phyloP scores from a whole-genome alignment of 2,888 invertebrate species.

The Gisinianus flammeolus region DNA sequence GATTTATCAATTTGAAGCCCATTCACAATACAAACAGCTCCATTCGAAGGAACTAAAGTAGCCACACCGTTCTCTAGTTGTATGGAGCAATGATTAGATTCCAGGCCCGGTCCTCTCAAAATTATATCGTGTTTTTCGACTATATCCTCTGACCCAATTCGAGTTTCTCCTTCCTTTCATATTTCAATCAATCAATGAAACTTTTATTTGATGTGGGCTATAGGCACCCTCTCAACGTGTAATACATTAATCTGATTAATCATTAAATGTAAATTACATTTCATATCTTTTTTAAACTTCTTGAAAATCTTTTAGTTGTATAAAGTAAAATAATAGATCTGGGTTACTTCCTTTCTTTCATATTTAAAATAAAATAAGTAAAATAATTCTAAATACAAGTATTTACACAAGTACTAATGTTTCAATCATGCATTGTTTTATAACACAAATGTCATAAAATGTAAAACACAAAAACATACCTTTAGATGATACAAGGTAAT shows the following conservation, averaged over 20 bases:
- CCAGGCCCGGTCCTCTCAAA: conserved; percentile 75
- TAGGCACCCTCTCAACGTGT: no score
- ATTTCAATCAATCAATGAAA: conserved; percentile 43
- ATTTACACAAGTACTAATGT: no score
- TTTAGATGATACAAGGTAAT: conserved; percentile 89
- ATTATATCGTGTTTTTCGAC: conserved; percentile 76
- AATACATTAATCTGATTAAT: no score
- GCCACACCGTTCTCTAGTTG: conserved; percentile 74
- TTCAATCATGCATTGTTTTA: no score
- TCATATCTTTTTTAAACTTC: no score
- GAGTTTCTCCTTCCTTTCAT: conserved; percentile 83
- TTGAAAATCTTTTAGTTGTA: no score
- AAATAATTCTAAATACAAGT: no score
- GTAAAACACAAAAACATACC: no score
- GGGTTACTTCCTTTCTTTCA: no score
- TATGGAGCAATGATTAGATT: conserved; percentile 79
- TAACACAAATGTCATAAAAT: no score
- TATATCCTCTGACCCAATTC: conserved; percentile 79
- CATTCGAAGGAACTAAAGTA: conserved; percentile 74
- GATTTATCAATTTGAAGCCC: conserved; percentile 78
- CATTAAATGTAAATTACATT: no score
- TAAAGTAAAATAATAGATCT: no score
- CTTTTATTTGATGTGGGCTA: not conserved
- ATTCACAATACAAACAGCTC: conserved; percentile 82
- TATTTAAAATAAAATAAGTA: not conserved